Conservation (phyloP, 2,113 vertebrate species). For the Neodontobutis hainanensis region DNA sequence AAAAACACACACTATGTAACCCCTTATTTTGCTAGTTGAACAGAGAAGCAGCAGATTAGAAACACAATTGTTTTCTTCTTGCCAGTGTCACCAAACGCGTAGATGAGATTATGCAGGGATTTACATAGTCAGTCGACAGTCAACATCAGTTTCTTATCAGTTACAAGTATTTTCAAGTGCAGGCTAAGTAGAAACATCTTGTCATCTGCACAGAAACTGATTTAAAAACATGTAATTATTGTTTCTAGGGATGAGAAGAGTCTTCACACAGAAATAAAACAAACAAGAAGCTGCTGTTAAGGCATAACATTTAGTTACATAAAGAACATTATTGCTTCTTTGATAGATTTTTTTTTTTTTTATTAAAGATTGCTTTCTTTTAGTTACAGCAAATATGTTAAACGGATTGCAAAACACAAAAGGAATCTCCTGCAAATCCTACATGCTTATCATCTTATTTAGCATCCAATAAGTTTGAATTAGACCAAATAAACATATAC, state of each 20-base stretch:
- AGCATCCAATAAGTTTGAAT: too few species aligned
- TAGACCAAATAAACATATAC: not conserved
- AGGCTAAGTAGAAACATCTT: conserved; percentile 57
- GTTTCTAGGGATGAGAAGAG: conserved; percentile 44
- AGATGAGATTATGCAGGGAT: conserved; percentile 72
- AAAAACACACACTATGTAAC: conserved; percentile 33
- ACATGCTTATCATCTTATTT: too few species aligned
- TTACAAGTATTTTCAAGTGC: conserved; percentile 55
- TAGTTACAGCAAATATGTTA: not conserved
- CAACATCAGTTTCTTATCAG: conserved; percentile 61
- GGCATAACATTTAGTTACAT: conserved; percentile 9
- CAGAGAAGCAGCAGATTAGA: conserved; percentile 59
- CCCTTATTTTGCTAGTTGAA: conserved; percentile 45
- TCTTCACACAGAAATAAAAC: conserved; percentile 26
- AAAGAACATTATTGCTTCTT: not conserved
- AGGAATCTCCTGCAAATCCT: too few species aligned
- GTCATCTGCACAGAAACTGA: conserved; percentile 36
- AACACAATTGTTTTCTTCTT: conserved; percentile 66
- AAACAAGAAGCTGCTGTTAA: conserved; percentile 33
- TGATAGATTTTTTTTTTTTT: not conserved
- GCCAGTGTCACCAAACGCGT: conserved; percentile 48
- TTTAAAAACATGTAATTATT: conserved; percentile 54
- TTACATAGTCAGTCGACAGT: conserved; percentile 39
- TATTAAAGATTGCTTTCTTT: not conserved
- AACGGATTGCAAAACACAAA: too few species aligned